Percentiles rank a stretch among this genome's conserved stretches.
These are phyloP conservation scores for Phyllotreta cruciferae DNA, from an alignment of 2,888 invertebrate genomes.

Conservation along the genomic window DNA sequence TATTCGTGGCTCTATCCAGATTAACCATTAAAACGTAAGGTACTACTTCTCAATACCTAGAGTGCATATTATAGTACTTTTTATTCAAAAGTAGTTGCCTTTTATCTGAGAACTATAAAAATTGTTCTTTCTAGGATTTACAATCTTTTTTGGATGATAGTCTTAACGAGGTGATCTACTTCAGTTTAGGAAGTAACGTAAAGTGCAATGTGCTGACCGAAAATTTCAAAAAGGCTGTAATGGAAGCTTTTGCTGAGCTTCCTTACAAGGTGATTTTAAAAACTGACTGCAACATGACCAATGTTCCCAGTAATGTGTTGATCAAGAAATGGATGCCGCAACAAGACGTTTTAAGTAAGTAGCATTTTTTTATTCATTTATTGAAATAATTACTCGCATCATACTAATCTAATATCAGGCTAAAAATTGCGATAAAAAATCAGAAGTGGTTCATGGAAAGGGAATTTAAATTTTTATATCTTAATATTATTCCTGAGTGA, in stretches of 20 bases:
- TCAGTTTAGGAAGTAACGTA: conserved; percentile 59
- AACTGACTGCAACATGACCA: conserved; percentile 52
- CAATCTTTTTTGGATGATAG: conserved; percentile 53
- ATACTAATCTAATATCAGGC: too few species aligned
- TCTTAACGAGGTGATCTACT: conserved; percentile 55
- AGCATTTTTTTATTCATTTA: neutral
- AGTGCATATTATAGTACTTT: too few species aligned
- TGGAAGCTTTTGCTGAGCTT: conserved; percentile 56
- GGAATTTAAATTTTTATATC: neutral
- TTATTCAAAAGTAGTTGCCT: neutral
- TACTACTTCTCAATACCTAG: too few species aligned
- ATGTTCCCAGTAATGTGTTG: conserved; percentile 54
- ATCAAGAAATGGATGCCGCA: conserved; percentile 57
- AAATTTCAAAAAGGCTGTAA: conserved; percentile 49
- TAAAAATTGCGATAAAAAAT: neutral
- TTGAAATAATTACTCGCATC: neutral
- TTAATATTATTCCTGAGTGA: too few species aligned
- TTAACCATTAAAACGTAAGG: too few species aligned
- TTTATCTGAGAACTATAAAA: neutral
- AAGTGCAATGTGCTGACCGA: conserved; percentile 50
- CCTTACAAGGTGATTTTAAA: conserved; percentile 59
- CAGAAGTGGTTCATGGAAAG: too few species aligned
- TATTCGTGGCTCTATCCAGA: too few species aligned
- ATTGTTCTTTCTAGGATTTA: conserved; percentile 48
- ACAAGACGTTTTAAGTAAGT: conserved; percentile 54